These are phyloP conservation scores for Oncorhynchus gorbuscha DNA, from an alignment of 2,113 vertebrate genomes.

Conservation along the genomic window DNA sequence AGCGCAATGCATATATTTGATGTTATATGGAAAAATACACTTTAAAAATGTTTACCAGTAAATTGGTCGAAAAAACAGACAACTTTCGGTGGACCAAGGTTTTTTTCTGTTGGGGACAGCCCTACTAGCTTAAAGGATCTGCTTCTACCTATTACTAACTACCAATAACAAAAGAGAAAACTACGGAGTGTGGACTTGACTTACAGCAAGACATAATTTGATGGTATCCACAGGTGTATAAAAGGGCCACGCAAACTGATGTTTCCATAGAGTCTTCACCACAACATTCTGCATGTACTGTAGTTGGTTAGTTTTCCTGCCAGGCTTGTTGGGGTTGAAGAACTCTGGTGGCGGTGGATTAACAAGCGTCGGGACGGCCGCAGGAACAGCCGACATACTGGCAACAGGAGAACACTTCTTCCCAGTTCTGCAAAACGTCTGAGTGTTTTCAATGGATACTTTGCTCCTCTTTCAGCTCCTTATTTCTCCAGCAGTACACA, in stretches of 20 bases:
- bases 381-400: slow-evolving; percentile 85
- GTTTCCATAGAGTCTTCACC: slow-evolving; percentile 98
- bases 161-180: too few species aligned
- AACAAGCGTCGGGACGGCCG: slow-evolving; percentile 76
- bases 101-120: too few species aligned
- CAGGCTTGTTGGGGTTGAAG: slow-evolving; percentile 88
- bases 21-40: too few species aligned
- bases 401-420: slow-evolving; percentile 36
- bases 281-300: slow-evolving; percentile 99
- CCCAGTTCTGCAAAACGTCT: slow-evolving; percentile 38
- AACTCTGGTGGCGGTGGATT: slow-evolving; percentile 89
- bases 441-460: slow-evolving; percentile 48
- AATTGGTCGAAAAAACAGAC: too few species aligned
- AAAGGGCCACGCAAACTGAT: slow-evolving; percentile 99
- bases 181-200: slow-evolving; percentile 35
- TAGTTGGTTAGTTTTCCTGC: slow-evolving; percentile 96
- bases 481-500: slow-evolving; percentile 69
- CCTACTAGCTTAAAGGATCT: too few species aligned
- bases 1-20: too few species aligned
- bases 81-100: too few species aligned
- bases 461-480: slow-evolving; percentile 67
- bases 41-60: too few species aligned
- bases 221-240: slow-evolving; percentile 95
- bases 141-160: too few species aligned
- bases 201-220: slow-evolving; percentile 89